Percentiles rank a stretch among this genome's conserved stretches.
Evolutionary conservation across 2,888 invertebrate species (phyloP).

Genomic region (Lithophane ornitopus): DNA sequence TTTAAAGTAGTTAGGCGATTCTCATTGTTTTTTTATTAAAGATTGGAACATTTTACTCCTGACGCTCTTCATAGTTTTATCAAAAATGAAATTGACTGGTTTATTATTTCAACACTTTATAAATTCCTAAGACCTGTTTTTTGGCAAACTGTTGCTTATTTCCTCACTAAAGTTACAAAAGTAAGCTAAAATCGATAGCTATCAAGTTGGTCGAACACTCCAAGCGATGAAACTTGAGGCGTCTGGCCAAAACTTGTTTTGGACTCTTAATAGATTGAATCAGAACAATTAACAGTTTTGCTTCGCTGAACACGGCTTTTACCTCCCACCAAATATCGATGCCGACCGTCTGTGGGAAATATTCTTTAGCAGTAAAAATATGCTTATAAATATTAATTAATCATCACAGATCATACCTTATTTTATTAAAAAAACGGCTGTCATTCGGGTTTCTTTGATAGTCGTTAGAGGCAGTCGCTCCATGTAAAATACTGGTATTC

Average conservation of each 20-base stretch:
- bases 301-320: slow-evolving; percentile 27
- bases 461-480: no score
- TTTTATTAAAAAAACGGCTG: no score
- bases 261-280: slow-evolving; percentile 56
- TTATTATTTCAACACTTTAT: slow-evolving; percentile 1
- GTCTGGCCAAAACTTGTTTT: slow-evolving; percentile 55
- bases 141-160: slow-evolving; percentile 28
- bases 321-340: slow-evolving; percentile 24
- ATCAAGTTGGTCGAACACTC: slow-evolving; percentile 36
- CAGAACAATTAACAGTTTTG: slow-evolving; percentile 60
- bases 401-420: no score
- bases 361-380: background rate
- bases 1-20: background rate
- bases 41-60: background rate
- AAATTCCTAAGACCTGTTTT: background rate
- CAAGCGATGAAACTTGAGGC: slow-evolving; percentile 48
- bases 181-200: slow-evolving; percentile 53
- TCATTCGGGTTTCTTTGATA: no score
- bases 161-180: slow-evolving; percentile 26
- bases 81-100: background rate
- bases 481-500: no score
- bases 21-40: background rate
- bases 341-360: background rate
- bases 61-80: background rate
- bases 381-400: background rate